Conservation (phyloP, 2,888 invertebrate species). For the Danaus chrysippus region DNA sequence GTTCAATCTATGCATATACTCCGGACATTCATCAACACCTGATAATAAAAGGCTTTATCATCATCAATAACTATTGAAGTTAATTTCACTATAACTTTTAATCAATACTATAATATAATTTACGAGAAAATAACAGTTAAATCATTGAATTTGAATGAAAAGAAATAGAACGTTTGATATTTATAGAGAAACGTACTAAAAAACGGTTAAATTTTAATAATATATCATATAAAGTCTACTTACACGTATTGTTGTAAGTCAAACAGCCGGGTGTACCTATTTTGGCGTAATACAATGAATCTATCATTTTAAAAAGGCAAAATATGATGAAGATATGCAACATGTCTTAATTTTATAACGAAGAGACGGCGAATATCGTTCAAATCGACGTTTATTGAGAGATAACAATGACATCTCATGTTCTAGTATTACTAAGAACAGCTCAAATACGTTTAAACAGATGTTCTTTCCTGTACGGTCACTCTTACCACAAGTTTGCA, state of each 20-base stretch:
- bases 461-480: too few species aligned
- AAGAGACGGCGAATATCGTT: too few species aligned
- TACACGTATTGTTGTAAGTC: slow-evolving; percentile 59
- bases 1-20: slow-evolving; percentile 62
- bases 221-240: slow-evolving; percentile 44
- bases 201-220: too few species aligned
- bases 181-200: not conserved
- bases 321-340: slow-evolving; percentile 35
- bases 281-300: slow-evolving; percentile 47
- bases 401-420: too few species aligned
- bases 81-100: too few species aligned
- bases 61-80: too few species aligned
- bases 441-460: too few species aligned
- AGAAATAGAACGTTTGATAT: not conserved
- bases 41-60: slow-evolving; percentile 27
- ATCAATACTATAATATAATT: slow-evolving; percentile 2
- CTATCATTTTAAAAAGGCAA: slow-evolving; percentile 38
- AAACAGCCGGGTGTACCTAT: slow-evolving; percentile 53
- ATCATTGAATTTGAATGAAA: not conserved
- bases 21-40: slow-evolving; percentile 63
- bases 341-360: slow-evolving; percentile 2
- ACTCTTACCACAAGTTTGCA: too few species aligned
- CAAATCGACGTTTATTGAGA: too few species aligned
- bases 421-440: too few species aligned
- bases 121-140: not conserved